Evolutionary conservation across 2,888 invertebrate species (phyloP), one percentile per base, ranked within the genome.

Genomic region (Aspidapion aeneum): DNA sequence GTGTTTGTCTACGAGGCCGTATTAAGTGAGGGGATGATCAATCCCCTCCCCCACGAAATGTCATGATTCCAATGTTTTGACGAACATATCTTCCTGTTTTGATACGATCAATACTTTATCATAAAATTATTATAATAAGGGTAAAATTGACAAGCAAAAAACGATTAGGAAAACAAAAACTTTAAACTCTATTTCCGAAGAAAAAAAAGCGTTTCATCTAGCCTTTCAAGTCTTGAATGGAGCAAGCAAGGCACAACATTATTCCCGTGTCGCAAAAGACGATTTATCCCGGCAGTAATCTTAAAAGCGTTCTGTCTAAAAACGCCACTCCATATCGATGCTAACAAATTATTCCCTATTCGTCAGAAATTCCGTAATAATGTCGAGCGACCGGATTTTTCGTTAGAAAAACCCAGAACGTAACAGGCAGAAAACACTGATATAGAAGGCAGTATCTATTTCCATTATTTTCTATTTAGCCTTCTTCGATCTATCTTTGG

Each of bases 281-380:
- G 35, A 35, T 35, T 35, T 35, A 35, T 35, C 35, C 35, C 12
- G 35, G 35, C 35, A 7, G 35, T 35, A 35, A 35, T 35, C 35
- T 35, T 35, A 35, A 35, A 35, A 35, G 35, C 35, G 35, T 35
- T 35, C 35, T 12, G 35, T 35, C 35, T 35, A 35, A 35, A 35
- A 35, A 35, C 35, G 35, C 35, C 35, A 35, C 35, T 35, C 5
- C 12, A 35, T 35, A 35, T 35, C 35, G 35, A 35, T 35, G 35
- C 57, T 52, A 54, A 58, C 54, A 62, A 58, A 62, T 62, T 62
- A 62, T 62, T 58, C 57, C 18, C 58, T 52, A 52, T 57, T 62
- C 58, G 21, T 21, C 18, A 57, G 58, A 57, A 56, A 22, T 50
- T 51, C 52, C 22, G 56, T 57, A 57, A 61, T 61, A 61, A 57